Base-by-base conservation (phyloP, 23 tunicate species). In the Clavelina lepadiformis region DNA sequence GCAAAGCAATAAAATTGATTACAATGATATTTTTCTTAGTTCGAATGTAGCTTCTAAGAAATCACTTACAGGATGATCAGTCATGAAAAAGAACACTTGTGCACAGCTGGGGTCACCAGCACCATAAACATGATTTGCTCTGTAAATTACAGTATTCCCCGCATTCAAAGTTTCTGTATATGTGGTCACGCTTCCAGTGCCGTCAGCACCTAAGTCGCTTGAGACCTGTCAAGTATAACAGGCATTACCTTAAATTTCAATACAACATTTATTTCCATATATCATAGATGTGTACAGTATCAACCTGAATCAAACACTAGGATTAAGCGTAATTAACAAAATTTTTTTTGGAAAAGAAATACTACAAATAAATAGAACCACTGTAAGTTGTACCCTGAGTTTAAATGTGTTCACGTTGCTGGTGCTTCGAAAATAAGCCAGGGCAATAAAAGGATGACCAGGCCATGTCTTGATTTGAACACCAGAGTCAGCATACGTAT, bases 191-290 rank as follows among this genome's bases (percentile, higher is more conserved):
- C 33, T 37, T 1, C 71, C 71, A 19, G 20, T 38, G 7, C 71
- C 71, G 25, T 65, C 71, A 25, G 71, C 71, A 1, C 71, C 71
- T 34, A 65, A 24, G 71, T 65, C 45, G 71, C 71, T 65, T 65
- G 71, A 41, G 23, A 41, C 71, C 49, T 11, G 13, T 44, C 13
- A 11, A 11, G 15, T 15, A 13, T 11, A 11, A 44, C 49, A 44
- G 13, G n/a, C n/a, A n/a, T n/a, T n/a, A n/a, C n/a, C n/a, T n/a
- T n/a, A n/a, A n/a, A n/a, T n/a, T n/a, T n/a, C n/a, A n/a, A n/a
- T n/a, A n/a, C n/a, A n/a, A n/a, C n/a, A n/a, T n/a, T n/a, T n/a
- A n/a, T n/a, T n/a, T n/a, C n/a, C n/a, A n/a, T n/a, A n/a, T n/a
- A n/a, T n/a, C n/a, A n/a, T n/a, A n/a, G n/a, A n/a, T n/a, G n/a